A percentile compares a stretch with the other conserved stretches of the same genome.
phyloP scores from a whole-genome alignment of 2,888 invertebrate genomes.

The Petrolisthes cinctipes region DNA sequence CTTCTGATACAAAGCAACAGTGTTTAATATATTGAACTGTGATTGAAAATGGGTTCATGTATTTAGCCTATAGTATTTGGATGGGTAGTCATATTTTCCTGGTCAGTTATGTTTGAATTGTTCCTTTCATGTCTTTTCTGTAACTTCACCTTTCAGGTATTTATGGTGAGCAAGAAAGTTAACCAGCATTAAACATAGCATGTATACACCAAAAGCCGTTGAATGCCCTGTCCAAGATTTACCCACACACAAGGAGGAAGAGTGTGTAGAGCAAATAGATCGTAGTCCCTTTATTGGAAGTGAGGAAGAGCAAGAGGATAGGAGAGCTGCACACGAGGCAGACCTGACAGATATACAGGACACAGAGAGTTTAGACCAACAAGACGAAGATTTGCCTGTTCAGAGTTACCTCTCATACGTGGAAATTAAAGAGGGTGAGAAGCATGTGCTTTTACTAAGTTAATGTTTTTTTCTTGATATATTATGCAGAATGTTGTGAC shows the following conservation, averaged over 20 bases:
- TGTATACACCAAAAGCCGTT: slow-evolving; percentile 31
- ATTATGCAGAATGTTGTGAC: not conserved
- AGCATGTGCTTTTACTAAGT: not conserved
- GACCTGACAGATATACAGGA: slow-evolving; percentile 5
- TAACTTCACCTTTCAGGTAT: not conserved
- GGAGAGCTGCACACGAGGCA: not conserved
- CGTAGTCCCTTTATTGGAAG: not conserved
- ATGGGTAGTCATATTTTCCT: too few species aligned
- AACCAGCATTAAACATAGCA: slow-evolving; percentile 17
- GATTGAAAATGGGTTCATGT: too few species aligned
- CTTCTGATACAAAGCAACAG: too few species aligned
- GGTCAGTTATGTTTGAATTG: too few species aligned
- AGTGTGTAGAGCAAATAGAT: slow-evolving; percentile 14
- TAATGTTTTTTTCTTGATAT: not conserved
- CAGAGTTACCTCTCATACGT: slow-evolving; percentile 31
- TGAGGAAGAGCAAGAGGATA: not conserved
- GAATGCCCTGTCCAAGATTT: slow-evolving; percentile 34
- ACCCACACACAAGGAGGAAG: slow-evolving; percentile 11
- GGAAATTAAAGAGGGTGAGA: slow-evolving; percentile 42
- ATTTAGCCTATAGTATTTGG: too few species aligned
- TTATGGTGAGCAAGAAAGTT: not conserved
- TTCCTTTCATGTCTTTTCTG: too few species aligned
- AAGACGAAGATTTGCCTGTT: slow-evolving; percentile 29
- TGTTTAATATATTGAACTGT: too few species aligned
- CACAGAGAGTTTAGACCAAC: not conserved